These are phyloP conservation scores for Arrhamphus sclerolepis DNA, from an alignment of 2,797 vertebrate species.

Conservation along the genomic window DNA sequence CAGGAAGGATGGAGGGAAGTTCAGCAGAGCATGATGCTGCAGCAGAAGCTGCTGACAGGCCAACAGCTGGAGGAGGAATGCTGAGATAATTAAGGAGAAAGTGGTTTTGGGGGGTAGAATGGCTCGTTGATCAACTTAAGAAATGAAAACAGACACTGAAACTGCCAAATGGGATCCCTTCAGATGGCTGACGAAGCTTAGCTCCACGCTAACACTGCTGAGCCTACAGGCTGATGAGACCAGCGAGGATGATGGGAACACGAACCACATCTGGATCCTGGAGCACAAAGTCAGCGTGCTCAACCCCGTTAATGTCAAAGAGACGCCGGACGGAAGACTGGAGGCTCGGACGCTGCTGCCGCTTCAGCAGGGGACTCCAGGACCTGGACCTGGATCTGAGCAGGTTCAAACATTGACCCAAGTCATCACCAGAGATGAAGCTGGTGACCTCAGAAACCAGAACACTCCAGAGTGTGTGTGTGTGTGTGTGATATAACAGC, in stretches of 20 bases:
- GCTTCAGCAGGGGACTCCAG: too few species aligned
- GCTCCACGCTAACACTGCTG: background rate
- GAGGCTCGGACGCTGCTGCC: too few species aligned
- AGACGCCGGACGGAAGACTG: too few species aligned
- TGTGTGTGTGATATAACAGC: slow-evolving; percentile 78
- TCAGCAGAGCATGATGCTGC: slow-evolving; percentile 75
- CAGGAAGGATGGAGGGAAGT: slow-evolving; percentile 61
- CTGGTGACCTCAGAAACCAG: too few species aligned
- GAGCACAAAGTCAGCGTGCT: slow-evolving; percentile 7
- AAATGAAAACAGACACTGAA: slow-evolving; percentile 48
- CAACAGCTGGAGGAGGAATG: slow-evolving; percentile 65
- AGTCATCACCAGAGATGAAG: too few species aligned
- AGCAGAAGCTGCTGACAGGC: slow-evolving; percentile 75
- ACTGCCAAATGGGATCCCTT: slow-evolving; percentile 7
- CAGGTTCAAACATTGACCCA: too few species aligned
- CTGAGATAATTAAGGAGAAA: slow-evolving; percentile 69
- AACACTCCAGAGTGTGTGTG: slow-evolving; percentile 45
- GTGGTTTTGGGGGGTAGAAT: slow-evolving; percentile 34
- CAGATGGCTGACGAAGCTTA: slow-evolving; percentile 20
- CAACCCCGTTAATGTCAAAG: background rate
- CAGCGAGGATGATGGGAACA: slow-evolving; percentile 1
- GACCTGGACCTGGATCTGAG: too few species aligned
- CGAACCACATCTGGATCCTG: slow-evolving; percentile 18
- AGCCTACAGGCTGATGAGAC: background rate
- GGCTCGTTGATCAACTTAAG: slow-evolving; percentile 59